Evolutionary conservation across 2,113 vertebrate species (phyloP).

Genomic region (Scartelaos histophorus): DNA sequence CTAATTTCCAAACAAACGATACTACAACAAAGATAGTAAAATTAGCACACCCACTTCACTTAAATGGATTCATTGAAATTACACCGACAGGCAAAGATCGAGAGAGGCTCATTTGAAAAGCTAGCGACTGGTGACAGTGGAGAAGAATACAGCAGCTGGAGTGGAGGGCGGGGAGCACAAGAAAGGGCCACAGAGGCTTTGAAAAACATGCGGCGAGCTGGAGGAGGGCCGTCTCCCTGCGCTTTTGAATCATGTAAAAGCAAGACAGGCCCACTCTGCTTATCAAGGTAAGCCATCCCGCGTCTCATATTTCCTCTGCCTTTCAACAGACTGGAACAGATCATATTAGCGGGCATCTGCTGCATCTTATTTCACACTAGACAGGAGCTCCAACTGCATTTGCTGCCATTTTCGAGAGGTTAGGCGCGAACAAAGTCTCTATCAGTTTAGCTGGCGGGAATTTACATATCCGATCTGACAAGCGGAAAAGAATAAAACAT

Average conservation of each 20-base stretch:
- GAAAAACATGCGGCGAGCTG: conserved; percentile 53
- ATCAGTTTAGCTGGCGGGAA: conserved; percentile 25
- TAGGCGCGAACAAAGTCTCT: conserved; percentile 34
- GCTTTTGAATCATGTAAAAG: conserved; percentile 59
- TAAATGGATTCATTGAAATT: conserved; percentile 56
- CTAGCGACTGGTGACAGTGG: conserved; percentile 33
- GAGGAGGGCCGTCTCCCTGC: conserved; percentile 59
- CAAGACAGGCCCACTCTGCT: conserved; percentile 58
- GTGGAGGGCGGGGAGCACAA: conserved; percentile 23
- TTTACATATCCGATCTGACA: conserved; percentile 46
- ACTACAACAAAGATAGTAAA: not conserved
- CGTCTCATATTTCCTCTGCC: conserved; percentile 40
- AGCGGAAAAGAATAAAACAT: conserved; percentile 20
- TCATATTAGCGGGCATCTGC: conserved; percentile 64
- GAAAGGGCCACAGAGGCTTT: conserved; percentile 35
- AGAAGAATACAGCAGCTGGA: conserved; percentile 19
- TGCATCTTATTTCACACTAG: conserved; percentile 63
- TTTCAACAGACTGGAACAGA: conserved; percentile 65
- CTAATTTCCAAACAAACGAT: not conserved
- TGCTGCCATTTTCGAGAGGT: conserved; percentile 58
- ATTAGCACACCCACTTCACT: conserved; percentile 58
- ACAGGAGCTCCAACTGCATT: conserved; percentile 53
- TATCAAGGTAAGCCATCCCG: conserved; percentile 60
- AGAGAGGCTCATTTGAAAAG: conserved; percentile 53
- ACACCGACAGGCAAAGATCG: conserved; percentile 41